Conservation (phyloP, 2,888 invertebrate genomes). For the Lamproptera curius region DNA sequence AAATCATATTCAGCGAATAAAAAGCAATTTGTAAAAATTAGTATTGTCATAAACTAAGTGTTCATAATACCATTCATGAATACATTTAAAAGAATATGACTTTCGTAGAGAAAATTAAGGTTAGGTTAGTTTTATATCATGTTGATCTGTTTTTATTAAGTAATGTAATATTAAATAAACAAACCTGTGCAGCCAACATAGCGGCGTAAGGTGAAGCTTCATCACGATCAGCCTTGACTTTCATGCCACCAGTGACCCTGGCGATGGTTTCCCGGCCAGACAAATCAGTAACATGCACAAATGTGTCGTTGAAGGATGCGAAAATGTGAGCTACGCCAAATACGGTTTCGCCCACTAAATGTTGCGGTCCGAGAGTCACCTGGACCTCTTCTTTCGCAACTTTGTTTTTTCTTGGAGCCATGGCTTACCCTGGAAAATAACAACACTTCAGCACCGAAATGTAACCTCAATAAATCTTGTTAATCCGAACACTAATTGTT, state of each 20-base stretch:
- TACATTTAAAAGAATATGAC: too few species aligned
- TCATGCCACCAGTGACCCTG: conserved; percentile 99
- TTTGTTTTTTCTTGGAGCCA: conserved; percentile 99
- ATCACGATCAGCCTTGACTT: conserved; percentile 99
- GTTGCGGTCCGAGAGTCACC: conserved; percentile 96
- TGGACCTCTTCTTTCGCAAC: conserved; percentile 97
- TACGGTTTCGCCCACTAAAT: conserved; percentile 97
- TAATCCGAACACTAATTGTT: conserved; percentile 45
- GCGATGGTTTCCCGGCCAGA: conserved; percentile 97
- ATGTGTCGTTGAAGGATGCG: conserved; percentile 99
- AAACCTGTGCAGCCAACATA: conserved; percentile 99
- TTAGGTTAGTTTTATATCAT: too few species aligned
- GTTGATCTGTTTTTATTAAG: too few species aligned
- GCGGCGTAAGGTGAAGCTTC: conserved; percentile 99
- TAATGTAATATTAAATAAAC: too few species aligned
- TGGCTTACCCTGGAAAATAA: conserved; percentile 77
- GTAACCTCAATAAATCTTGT: conserved; percentile 62
- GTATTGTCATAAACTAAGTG: too few species aligned
- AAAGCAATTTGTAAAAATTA: too few species aligned
- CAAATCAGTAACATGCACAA: conserved; percentile 99
- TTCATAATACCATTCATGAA: too few species aligned
- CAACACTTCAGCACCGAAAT: conserved; percentile 56
- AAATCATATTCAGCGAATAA: too few species aligned
- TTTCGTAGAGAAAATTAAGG: too few species aligned
- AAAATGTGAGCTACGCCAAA: conserved; percentile 99